Evolutionary conservation across 1,140 invertebrate species (phyloP), one percentile per base, ranked within the genome.

Genomic region (Ladona fulva): DNA sequence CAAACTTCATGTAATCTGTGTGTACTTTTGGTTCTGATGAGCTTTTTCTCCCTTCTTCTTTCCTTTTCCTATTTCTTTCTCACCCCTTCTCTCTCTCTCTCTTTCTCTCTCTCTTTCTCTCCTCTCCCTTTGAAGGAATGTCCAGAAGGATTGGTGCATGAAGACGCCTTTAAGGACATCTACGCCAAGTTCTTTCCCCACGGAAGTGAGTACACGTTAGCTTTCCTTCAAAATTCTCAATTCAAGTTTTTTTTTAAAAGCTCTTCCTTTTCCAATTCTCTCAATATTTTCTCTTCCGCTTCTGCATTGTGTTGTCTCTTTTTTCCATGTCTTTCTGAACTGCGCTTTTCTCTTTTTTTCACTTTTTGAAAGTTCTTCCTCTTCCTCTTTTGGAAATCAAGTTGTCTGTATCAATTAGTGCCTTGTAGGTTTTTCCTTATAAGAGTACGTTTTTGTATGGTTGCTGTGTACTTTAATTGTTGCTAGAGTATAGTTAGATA

Each of bases 141-240:
- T 88, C 97, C 97, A 0, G 95, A 95, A 83, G 97, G 97, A 52
- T 93, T 98, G 76, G 96, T 99, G 44, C 95, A 97, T 84, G 96
- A 98, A 86, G 94, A 97, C 82, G 94, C 94, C 78, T 99, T 99
- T 87, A 98, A 98, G 87, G 95, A 98, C 85, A 98, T 99, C 82
- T 99, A 98, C 86, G 94, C 95, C 79, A 98, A 99, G 87, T 99
- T 99, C 88, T 99, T 99, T 88, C 97, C 97, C 52, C 96, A 98
- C 85, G 97, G 97, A 89, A 98, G 97, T 98, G 90, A 94, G 95
- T 94, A 84, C 79, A 77, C 24, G 8, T 22, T 66, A 19, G 52
- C 52, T 66, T 66, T 66, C 44, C 11, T 44, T 19, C 74, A 74
- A 10, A n/a, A 14, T 25, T n/a, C 25, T 22, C 74, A 24, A 8